Evolutionary conservation across 2,888 invertebrate species (phyloP).

Genomic region (Lomographa bimaculata): DNA sequence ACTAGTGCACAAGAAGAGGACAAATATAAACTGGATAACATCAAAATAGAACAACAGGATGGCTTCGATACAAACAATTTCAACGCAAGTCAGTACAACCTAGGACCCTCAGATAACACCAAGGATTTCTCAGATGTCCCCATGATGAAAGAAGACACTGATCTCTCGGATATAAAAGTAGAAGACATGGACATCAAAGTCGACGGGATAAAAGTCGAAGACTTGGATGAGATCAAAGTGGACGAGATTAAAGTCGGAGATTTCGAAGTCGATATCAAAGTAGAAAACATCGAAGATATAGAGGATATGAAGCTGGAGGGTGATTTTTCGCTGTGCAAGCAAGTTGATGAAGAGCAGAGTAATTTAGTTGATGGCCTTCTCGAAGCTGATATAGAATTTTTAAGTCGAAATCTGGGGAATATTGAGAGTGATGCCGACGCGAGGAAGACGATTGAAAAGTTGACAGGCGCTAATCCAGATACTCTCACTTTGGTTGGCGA

Average conservation of each 20-base stretch:
- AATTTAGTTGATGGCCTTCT: conserved; percentile 72
- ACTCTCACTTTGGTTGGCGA: conserved; percentile 75
- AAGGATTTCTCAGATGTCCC: conserved; percentile 68
- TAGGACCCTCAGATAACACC: conserved; percentile 59
- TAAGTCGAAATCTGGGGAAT: conserved; percentile 75
- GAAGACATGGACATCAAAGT: conserved; percentile 77
- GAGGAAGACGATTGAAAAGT: conserved; percentile 77
- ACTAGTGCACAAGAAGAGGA: conserved; percentile 64
- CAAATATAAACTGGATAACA: conserved; percentile 61
- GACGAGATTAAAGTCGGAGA: conserved; percentile 73
- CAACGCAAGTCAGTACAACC: conserved; percentile 65
- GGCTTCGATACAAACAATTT: conserved; percentile 64
- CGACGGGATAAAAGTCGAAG: conserved; percentile 71
- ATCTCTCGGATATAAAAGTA: conserved; percentile 75
- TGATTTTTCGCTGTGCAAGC: conserved; percentile 69
- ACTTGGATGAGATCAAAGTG: conserved; percentile 68
- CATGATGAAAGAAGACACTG: conserved; percentile 67
- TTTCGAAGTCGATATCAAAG: conserved; percentile 67
- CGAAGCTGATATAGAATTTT: conserved; percentile 78
- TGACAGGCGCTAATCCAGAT: conserved; percentile 76
- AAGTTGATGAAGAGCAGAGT: conserved; percentile 62
- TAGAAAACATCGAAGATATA: conserved; percentile 68
- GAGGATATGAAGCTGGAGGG: conserved; percentile 74
- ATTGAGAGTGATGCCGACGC: conserved; percentile 80
- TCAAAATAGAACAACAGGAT: conserved; percentile 69